Conservation (phyloP, 37 sponge, comb jelly and placozoan species). For the Corticium candelabrum region DNA sequence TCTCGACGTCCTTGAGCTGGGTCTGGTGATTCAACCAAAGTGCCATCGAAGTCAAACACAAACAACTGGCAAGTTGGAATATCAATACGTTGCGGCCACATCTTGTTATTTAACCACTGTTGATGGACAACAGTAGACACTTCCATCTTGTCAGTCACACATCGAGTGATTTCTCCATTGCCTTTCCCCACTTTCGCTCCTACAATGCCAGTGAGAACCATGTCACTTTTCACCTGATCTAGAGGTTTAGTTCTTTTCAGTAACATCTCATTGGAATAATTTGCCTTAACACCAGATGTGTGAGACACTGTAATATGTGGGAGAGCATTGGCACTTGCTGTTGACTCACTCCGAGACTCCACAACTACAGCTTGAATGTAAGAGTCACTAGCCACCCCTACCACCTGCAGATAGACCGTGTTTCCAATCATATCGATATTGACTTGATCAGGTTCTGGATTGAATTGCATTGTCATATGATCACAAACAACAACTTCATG, state of each 20-base stretch:
- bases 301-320: constrained; percentile 82
- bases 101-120: background rate
- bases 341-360: constrained; percentile 6
- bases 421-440: constrained; percentile 21
- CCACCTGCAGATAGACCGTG: constrained; percentile 29
- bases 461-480: constrained; percentile 60
- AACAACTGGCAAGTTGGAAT: constrained; percentile 44
- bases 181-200: background rate
- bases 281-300: constrained; percentile 23
- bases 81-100: background rate
- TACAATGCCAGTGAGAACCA: background rate
- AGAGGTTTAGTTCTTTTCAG: background rate
- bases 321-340: constrained; percentile 20
- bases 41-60: constrained; percentile 84
- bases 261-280: constrained; percentile 54
- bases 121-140: background rate
- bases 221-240: constrained; percentile 15
- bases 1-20: constrained; percentile 37
- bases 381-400: constrained; percentile 34
- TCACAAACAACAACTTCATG: constrained; percentile 21
- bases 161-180: background rate
- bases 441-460: constrained; percentile 31
- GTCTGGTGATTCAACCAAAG: constrained; percentile 55
- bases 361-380: constrained; percentile 53
- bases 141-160: background rate